Base-by-base conservation (phyloP, 2,113 vertebrate genomes). In the Herpetotheres cachinnans region DNA sequence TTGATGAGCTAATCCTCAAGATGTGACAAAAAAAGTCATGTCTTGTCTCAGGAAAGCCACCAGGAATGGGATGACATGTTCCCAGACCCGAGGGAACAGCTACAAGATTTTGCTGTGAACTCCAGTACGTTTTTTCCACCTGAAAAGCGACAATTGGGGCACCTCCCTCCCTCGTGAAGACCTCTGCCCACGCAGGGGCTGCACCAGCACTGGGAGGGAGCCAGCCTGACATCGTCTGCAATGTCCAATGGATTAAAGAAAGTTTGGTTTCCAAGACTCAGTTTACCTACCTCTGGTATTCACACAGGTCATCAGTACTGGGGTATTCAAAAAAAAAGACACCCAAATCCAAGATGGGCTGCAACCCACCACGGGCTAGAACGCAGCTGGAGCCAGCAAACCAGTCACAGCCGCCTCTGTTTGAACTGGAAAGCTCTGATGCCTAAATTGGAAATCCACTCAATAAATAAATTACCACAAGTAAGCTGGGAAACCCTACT, bases 101-200 rank as follows among this genome's bases (percentile, higher is more conserved):
- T 44, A 42, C 24, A 50, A 21, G 69, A 19, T n/a, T 49, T 71
- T 44, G 27, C 42, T 71, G 38, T 86, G 44, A 86, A 58, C 29
- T 40, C 50, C 30, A 61, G 19, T 8, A 16, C 1, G 6, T 18
- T 30, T 18, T 46, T 76, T 36, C 56, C 55, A 74, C 19, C 49
- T 56, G 44, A 69, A 76, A 58, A 76, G 14, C 32, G 26, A 27
- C 54, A 85, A 8, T 6, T 32, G 38, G 11, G 32, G 19, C 24
- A 42, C 13, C 9, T 38, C 22, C 16, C 22, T 36, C 21, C 18
- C n/a, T 56, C 0, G 0, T 12, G 6, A 58, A 81, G 27, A 58
- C 21, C 44, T 42, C 30, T 19, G 38, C 34, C 38, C 29, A 59
- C 1, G 0, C 13, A 44, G 1, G 15, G 69, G 62, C 24, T 62